A percentile compares a stretch with the other conserved stretches of the same genome.
Evolutionary conservation across 30 jellyfish, hydroid and myxozoan species (phyloP).

Genomic region (Aurelia aurita complex sp. Pacific): DNA sequence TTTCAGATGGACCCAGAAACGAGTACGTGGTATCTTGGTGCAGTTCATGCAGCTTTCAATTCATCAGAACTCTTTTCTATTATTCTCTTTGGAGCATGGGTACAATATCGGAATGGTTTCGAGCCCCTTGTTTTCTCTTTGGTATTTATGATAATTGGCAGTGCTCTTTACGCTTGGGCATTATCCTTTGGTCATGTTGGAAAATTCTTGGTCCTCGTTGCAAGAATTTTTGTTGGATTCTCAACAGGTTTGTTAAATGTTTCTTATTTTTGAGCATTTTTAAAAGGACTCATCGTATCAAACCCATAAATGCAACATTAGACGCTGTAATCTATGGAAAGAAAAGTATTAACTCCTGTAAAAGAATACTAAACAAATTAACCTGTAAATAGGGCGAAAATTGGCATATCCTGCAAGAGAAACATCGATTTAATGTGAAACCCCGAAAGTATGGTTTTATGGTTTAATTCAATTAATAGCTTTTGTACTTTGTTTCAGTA

Average conservation of each 20-base stretch:
- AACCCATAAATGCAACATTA: no score
- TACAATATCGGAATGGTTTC: conserved; percentile 61
- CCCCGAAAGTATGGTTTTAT: no score
- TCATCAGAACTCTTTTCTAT: conserved; percentile 56
- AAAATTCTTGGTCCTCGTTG: conserved; percentile 51
- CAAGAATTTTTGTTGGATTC: conserved; percentile 73
- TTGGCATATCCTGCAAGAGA: no score
- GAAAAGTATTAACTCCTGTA: no score
- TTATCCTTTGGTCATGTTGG: conserved; percentile 65
- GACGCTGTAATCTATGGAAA: no score
- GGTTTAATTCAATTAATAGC: no score
- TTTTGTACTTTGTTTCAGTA: no score
- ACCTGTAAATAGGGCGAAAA: no score
- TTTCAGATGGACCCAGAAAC: conserved; percentile 64
- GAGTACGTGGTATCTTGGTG: conserved; percentile 74
- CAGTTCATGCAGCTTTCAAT: conserved; percentile 78
- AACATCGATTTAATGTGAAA: no score
- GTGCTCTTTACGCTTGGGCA: conserved; percentile 75
- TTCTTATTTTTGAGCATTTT: no score
- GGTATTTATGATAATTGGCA: conserved; percentile 59
- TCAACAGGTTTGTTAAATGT: conserved; percentile 61
- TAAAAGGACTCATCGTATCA: no score
- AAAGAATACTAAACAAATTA: no score
- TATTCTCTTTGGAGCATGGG: conserved; percentile 69
- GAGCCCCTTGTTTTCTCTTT: conserved; percentile 70